Base-by-base conservation (phyloP, 2,113 vertebrate genomes). In the Thermophis baileyi region DNA sequence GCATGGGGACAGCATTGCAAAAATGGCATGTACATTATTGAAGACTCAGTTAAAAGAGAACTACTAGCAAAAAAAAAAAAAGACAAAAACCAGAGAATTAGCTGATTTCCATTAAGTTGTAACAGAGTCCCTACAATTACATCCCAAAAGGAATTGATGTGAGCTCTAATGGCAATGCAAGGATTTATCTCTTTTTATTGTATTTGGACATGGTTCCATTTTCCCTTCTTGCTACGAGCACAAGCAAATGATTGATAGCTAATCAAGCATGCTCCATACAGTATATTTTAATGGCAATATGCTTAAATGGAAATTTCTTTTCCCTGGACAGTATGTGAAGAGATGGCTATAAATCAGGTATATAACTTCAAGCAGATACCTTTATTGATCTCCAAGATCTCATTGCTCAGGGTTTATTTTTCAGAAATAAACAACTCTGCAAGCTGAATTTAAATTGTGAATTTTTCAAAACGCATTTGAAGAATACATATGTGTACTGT, bases 181-280 rank as follows among this genome's bases (percentile, higher is more conserved):
- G 91, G 60, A 92, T 94, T 22, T 40, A 91, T 91, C 93, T 94
- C 18, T 25, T 74, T 96, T 95, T 93, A 14, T 94, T 94, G 50
- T 50, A 92, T 81, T 85, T 96, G 53, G 35, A 91, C 44, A 25
- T 49, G 92, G n/a, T 54, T 94, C 90, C 94, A 85, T 96, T 96
- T 92, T 95, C 88, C 25, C 7, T 96, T 95, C 40, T 92, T 87
- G 95, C 87, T 10, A 63, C 3, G 94, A 86, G 24, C 55, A 81
- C 93, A 1, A 94, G 95, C 95, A 49, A 96, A 95, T 93, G 96
- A 92, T 96, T 97, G 95, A 95, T 92, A 93, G 18, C 85, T 95
- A 94, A 93, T 91, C 55, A 95, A 89, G 92, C 93, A 40, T 40
- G 69, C 35, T 54, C n/a, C 20, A 49, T 87, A 94, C n/a, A 91